Conservation (phyloP, 1,140 invertebrate genomes). For the Helicoverpa zea region DNA sequence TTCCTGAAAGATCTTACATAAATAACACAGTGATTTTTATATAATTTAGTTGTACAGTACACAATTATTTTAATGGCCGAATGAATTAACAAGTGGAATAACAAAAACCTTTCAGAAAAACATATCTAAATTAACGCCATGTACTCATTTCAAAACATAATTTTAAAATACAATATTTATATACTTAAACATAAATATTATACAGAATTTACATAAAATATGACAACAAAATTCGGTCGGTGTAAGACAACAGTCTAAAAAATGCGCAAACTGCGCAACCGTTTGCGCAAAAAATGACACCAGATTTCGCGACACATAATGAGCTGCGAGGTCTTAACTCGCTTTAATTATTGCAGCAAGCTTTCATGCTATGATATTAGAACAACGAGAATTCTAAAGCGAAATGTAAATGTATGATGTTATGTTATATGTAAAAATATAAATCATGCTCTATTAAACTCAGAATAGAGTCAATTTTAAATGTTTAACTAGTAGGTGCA, state of each 20-base stretch:
- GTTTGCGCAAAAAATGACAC: conserved; percentile 4
- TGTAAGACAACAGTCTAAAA: background rate
- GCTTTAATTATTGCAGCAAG: conserved; percentile 8
- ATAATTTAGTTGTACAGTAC: background rate
- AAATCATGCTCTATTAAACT: conserved; percentile 5
- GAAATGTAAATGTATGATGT: background rate
- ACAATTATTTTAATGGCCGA: background rate
- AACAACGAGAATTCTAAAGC: background rate
- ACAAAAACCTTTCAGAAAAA: conserved; percentile 43
- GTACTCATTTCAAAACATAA: conserved; percentile 45
- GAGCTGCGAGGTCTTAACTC: conserved; percentile 6
- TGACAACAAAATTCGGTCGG: background rate
- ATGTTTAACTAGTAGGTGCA: conserved; percentile 3
- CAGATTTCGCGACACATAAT: background rate
- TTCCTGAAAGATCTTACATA: conserved; percentile 47
- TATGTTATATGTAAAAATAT: background rate
- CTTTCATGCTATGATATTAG: background rate
- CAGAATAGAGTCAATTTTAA: background rate
- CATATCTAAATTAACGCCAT: conserved; percentile 17
- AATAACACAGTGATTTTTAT: conserved; percentile 1
- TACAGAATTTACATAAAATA: background rate
- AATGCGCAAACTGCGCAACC: background rate
- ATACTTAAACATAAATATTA: background rate
- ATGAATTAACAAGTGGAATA: background rate
- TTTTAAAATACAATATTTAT: conserved; percentile 4